Conservation (phyloP, 2,888 invertebrate species). For the Lasius platythorax region DNA sequence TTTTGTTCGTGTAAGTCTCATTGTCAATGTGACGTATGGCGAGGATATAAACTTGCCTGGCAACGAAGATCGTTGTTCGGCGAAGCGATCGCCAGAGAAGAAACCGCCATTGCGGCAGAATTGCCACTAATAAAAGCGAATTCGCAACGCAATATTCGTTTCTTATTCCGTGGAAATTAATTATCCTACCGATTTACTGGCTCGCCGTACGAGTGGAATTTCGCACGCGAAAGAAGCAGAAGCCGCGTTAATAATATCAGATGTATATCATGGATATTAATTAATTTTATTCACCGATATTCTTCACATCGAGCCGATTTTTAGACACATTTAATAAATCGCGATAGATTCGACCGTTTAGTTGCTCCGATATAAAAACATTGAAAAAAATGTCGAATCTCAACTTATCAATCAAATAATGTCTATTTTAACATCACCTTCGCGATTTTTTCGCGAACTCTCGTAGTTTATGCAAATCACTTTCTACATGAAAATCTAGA, state of each 20-base stretch:
- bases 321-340: background rate
- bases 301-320: background rate
- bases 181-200: slow-evolving; percentile 68
- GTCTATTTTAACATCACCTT: background rate
- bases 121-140: slow-evolving; percentile 68
- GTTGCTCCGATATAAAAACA: background rate
- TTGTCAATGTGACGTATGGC: background rate
- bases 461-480: background rate
- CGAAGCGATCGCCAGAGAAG: slow-evolving; percentile 23
- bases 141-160: slow-evolving; percentile 76
- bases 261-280: background rate
- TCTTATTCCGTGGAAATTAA: slow-evolving; percentile 77
- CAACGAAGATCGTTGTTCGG: slow-evolving; percentile 47
- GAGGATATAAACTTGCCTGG: slow-evolving; percentile 16
- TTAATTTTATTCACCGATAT: background rate
- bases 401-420: background rate
- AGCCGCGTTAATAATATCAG: background rate
- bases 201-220: background rate
- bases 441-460: background rate
- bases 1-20: background rate
- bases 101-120: slow-evolving; percentile 35
- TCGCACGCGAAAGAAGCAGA: slow-evolving; percentile 5
- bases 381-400: background rate
- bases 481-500: background rate
- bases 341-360: background rate